Base-by-base conservation (phyloP, 2,888 invertebrate species). In the Polietes domitor region DNA sequence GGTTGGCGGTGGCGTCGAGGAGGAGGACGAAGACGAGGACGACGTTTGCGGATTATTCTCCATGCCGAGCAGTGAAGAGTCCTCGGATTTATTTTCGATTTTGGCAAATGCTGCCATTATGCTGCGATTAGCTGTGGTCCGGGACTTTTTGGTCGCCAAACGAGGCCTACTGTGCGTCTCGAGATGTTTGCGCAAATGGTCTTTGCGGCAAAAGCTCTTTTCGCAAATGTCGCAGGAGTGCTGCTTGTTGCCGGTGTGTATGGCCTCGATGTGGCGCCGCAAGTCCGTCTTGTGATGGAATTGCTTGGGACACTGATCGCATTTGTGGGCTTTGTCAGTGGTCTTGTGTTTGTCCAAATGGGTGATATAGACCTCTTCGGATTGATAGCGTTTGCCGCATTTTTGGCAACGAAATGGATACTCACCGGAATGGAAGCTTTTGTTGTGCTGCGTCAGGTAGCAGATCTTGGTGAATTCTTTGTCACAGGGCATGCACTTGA, bases 261-360 rank as follows among this genome's bases (percentile, higher is more conserved):
- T 91, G 87, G 96, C 94, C 92, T 97, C 97, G 94, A 96, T 95
- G 93, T 98, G 97, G 86, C 97, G 94, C 84, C 97, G 94, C 88
- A 97, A 93, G 91, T 98, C 97, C 76, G 97, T 97, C 92, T 97
- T 97, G 93, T 97, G 97, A 91, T 97, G 97, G 92, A 97, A 98
- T 88, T 96, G 96, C 91, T 97, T 97, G 19, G 96, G 96, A 89
- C 97, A 97, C 83, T 94, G 93, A 81, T 94, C 94, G 93, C 97
- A 98, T 93, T 97, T 97, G 93, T 96, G 96, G 15, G 97, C 97
- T 90, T 97, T 97, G 85, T 97, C 96, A 81, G 96, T 95, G 17
- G 95, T 94, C 32, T 89, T 88, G 91, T 97, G 97, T 90, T 97
- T 96, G 37, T 93, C 93, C 89, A 95, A 93, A 91, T 98, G 97